phyloP scores from a whole-genome alignment of 2,888 invertebrate genomes.

The Lasiommata megera region DNA sequence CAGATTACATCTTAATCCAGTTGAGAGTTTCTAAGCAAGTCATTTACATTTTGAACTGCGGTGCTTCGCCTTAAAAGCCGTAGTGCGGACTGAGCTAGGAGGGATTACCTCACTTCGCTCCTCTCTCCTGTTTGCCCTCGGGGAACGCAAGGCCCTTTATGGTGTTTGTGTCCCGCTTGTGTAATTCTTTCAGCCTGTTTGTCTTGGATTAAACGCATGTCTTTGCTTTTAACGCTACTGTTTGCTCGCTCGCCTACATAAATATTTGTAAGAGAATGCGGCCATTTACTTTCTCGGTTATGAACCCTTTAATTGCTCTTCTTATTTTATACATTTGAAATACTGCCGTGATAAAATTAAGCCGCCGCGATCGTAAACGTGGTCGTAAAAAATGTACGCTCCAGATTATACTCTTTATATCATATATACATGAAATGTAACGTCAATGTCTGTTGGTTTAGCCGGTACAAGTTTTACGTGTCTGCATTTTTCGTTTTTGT shows the following conservation, averaged over 20 bases:
- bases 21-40: constrained; percentile 59
- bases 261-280: constrained; percentile 70
- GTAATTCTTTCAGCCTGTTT: constrained; percentile 75
- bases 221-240: constrained; percentile 77
- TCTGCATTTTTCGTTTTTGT: not conserved
- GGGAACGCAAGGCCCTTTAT: constrained; percentile 55
- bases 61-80: constrained; percentile 61
- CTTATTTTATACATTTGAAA: constrained; percentile 69
- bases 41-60: constrained; percentile 63
- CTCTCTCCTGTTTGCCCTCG: constrained; percentile 58
- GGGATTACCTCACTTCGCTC: constrained; percentile 70
- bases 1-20: constrained; percentile 60
- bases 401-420: constrained; percentile 39
- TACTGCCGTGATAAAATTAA: constrained; percentile 62
- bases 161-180: constrained; percentile 66
- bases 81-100: constrained; percentile 46
- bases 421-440: constrained; percentile 3
- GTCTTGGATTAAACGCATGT: constrained; percentile 76
- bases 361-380: constrained; percentile 60
- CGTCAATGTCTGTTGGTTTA: constrained; percentile 16
- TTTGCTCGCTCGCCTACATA: constrained; percentile 67
- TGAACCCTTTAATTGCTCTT: constrained; percentile 72
- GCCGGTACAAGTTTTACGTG: constrained; percentile 29
- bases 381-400: constrained; percentile 51
- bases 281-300: constrained; percentile 64